Base-by-base conservation (phyloP, 2,113 vertebrate species). In the Trogon surrucura region DNA sequence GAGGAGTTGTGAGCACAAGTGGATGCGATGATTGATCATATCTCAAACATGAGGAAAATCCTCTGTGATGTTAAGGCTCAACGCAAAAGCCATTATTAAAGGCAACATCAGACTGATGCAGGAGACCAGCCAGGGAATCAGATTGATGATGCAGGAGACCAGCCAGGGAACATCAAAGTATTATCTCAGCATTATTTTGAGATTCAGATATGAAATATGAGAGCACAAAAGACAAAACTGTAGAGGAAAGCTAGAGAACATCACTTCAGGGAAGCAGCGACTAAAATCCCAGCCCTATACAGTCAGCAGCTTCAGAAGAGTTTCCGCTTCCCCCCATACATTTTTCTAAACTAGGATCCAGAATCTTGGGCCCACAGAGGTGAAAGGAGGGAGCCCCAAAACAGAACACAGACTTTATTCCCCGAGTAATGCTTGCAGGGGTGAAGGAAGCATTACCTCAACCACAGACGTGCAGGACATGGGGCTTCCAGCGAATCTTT, bases 161-260 rank as follows among this genome's bases (percentile, higher is more conserved):
- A 75, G 48, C 53, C 47, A 77, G 56, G 41, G 16, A 77, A 69
- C 62, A 78, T 65, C 30, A 69, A 75, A 89, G 41, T 73, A 73
- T 32, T 47, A 53, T 30, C 48, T 89, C 54, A 20, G 86, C 81
- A 70, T 91, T 89, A 54, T 70, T 45, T 54, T 72, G 47, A 60
- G 80, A 91, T 95, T 70, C 60, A 93, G 73, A 53, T 70, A 25
- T 71, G 83, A 92, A 92, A 94, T 50, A 83, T 36, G 56, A 95
- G 64, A 82, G 27, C 60, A 85, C 36, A 51, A 79, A 75, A 75
- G 41, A 80, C 11, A 29, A 64, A 81, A 85, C 27, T 50, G 78
- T 27, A 85, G 51, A 29, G 18, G 21, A 72, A 89, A 81, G 54
- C 64, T 44, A 50, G 21, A 74, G 61, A 91, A 74, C 34, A 75